These are phyloP conservation scores for Actinia tenebrosa DNA, from an alignment of 64 coral and sea anemone genomes.

Conservation along the genomic window DNA sequence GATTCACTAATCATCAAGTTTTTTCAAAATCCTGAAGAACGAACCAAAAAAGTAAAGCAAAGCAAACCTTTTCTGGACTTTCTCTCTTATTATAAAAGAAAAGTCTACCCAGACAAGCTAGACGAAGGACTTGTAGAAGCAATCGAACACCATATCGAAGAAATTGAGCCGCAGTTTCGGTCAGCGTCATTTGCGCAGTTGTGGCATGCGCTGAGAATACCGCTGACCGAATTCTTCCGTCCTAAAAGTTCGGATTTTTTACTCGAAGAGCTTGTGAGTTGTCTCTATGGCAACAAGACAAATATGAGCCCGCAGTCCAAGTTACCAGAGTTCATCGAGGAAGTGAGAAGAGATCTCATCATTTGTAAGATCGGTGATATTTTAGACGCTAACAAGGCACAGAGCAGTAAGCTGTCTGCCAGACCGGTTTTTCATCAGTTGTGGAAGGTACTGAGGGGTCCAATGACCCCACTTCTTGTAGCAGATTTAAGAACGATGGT, in stretches of 20 bases:
- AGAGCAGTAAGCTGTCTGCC: conserved; percentile 8
- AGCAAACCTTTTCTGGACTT: conserved; percentile 8
- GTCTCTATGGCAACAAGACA: conserved; percentile 17
- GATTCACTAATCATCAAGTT: neutral
- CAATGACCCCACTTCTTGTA: conserved; percentile 51
- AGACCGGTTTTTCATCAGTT: conserved; percentile 24
- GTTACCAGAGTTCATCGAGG: conserved; percentile 27
- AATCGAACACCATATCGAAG: conserved; percentile 75
- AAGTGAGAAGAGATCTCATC: conserved; percentile 48
- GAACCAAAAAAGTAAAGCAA: neutral
- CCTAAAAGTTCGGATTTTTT: conserved; percentile 32
- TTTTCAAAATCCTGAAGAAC: neutral
- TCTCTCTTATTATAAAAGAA: conserved; percentile 37
- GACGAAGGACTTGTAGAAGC: conserved; percentile 41
- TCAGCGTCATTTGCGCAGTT: conserved; percentile 73
- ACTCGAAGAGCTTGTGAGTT: conserved; percentile 43
- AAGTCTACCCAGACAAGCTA: conserved; percentile 33
- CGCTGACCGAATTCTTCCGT: conserved; percentile 55
- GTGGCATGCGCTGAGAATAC: conserved; percentile 56
- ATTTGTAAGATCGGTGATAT: conserved; percentile 77
- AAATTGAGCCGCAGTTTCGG: conserved; percentile 79
- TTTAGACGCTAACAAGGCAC: neutral
- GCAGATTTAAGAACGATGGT: conserved; percentile 49
- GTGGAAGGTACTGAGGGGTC: conserved; percentile 53
- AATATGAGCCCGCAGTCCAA: conserved; percentile 12